A percentile compares a stretch with the other conserved stretches of the same genome.
These are phyloP conservation scores for Thelaira solivaga DNA, from an alignment of 2,888 invertebrate genomes.

Conservation along the genomic window DNA sequence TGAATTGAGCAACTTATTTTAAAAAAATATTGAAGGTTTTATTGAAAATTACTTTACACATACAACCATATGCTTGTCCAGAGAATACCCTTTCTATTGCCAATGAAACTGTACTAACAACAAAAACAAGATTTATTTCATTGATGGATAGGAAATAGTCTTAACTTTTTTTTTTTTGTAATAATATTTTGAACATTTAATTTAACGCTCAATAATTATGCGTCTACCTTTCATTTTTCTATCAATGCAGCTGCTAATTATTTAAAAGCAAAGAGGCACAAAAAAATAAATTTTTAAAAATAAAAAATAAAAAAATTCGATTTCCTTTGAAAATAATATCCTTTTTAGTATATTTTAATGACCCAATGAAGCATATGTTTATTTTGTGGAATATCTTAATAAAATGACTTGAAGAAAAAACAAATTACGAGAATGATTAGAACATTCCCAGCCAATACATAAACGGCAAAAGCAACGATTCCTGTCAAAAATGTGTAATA, in stretches of 20 bases:
- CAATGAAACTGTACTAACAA: no score
- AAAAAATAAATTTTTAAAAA: no score
- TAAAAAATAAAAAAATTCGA: constrained; percentile 35
- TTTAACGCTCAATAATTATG: constrained; percentile 38
- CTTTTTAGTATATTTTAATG: neutral
- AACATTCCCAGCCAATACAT: no score
- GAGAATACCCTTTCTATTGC: no score
- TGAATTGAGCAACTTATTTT: neutral
- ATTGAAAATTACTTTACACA: no score
- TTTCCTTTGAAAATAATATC: constrained; percentile 29
- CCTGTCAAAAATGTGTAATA: constrained; percentile 2
- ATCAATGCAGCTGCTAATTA: constrained; percentile 4
- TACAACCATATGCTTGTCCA: no score
- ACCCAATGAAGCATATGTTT: constrained; percentile 9
- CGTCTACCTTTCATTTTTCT: neutral
- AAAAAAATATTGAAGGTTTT: no score
- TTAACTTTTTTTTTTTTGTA: no score
- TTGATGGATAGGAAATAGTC: no score
- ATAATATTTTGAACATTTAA: constrained; percentile 35
- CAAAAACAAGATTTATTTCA: no score
- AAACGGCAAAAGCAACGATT: constrained; percentile 21
- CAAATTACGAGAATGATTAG: constrained; percentile 10
- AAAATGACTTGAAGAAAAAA: constrained; percentile 26
- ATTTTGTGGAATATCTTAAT: no score
- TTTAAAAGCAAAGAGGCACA: no score